phyloP scores from a whole-genome alignment of 2,797 vertebrate genomes.

The Gymnodraco acuticeps region DNA sequence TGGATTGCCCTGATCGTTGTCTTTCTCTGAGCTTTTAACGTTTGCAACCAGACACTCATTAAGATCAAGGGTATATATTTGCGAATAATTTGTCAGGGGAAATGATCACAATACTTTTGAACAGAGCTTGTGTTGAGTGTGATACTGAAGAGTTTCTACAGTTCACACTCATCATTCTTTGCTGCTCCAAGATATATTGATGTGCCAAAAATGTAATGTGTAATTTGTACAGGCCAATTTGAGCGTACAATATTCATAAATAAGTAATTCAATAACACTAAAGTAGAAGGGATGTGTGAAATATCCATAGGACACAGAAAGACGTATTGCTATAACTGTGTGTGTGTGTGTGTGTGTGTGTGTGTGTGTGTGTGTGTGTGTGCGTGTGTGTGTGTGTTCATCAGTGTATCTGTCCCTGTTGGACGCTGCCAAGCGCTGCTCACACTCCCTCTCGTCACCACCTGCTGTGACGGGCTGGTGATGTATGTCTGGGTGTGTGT shows the following conservation, averaged over 20 bases:
- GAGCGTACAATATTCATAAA: background rate
- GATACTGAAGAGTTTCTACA: background rate
- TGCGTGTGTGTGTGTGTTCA: background rate
- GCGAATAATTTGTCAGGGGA: background rate
- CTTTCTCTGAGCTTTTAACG: background rate
- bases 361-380: conserved; percentile 6
- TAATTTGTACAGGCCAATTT: background rate
- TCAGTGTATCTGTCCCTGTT: conserved; percentile 16
- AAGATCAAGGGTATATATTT: background rate
- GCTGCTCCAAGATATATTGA: background rate
- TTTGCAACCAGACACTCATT: background rate
- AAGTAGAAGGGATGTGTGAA: conserved; percentile 20
- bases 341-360: conserved; percentile 16
- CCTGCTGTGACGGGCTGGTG: conserved; percentile 59
- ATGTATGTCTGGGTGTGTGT: conserved; percentile 23
- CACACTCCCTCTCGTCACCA: conserved; percentile 61
- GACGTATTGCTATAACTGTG: conserved; percentile 7
- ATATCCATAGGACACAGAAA: conserved; percentile 20
- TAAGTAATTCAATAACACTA: background rate
- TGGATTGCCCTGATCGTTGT: background rate
- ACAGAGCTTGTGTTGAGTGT: background rate
- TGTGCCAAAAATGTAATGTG: background rate
- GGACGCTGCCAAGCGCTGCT: conserved; percentile 56
- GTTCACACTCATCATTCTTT: background rate
- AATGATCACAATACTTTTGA: fast-evolving